phyloP scores from a whole-genome alignment of 2,888 invertebrate genomes.

The Agrenia bidenticulata region DNA sequence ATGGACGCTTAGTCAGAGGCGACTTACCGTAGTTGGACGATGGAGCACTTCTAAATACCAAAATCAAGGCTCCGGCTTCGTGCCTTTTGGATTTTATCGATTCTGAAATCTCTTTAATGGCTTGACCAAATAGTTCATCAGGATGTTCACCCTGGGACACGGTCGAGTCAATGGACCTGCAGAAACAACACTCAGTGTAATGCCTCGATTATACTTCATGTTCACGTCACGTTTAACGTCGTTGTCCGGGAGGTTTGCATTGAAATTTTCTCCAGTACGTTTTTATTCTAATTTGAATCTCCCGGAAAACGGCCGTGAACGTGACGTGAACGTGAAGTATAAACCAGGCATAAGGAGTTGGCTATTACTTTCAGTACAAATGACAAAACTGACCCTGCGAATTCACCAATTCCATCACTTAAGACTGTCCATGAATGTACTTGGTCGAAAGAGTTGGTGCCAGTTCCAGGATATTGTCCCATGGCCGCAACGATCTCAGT shows the following conservation, averaged over 20 bases:
- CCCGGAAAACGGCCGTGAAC: no score
- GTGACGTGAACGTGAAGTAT: no score
- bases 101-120: background rate
- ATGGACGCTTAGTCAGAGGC: no score
- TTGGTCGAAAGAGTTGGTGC: background rate
- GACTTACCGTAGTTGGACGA: no score
- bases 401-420: background rate
- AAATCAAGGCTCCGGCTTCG: background rate
- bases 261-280: background rate
- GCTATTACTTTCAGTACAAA: background rate
- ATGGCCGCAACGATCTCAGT: background rate
- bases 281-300: no score
- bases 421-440: background rate
- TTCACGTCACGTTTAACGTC: no score
- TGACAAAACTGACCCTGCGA: background rate
- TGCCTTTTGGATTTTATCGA: background rate
- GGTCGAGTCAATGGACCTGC: background rate
- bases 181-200: no score
- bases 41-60: background rate
- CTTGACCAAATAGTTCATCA: background rate
- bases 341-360: background rate
- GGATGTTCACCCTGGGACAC: background rate
- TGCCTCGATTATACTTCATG: no score
- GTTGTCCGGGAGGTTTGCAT: no score
- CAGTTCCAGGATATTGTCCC: background rate